Conservation (phyloP, 2,113 vertebrate genomes). For the Pedetes capensis region DNA sequence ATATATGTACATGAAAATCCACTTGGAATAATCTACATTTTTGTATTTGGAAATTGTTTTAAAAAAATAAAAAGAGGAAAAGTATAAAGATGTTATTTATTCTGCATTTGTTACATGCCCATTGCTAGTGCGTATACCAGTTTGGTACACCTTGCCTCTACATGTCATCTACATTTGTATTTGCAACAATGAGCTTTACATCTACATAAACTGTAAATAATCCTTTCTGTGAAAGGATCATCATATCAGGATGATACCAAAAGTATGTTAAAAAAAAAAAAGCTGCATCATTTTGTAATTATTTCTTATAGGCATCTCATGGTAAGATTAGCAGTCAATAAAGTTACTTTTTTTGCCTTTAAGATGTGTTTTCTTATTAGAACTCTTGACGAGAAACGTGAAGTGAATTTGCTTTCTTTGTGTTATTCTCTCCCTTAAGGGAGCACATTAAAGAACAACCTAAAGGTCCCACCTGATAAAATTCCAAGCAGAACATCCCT, state of each 20-base stretch:
- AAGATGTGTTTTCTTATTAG: constrained; percentile 24
- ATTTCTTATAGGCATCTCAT: constrained; percentile 87
- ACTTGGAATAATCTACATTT: constrained; percentile 54
- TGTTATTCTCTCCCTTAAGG: background rate
- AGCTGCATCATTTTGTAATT: constrained; percentile 80
- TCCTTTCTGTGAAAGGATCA: constrained; percentile 97
- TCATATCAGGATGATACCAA: constrained; percentile 73
- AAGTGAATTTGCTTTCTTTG: background rate
- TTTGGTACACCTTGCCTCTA: constrained; percentile 52
- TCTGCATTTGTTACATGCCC: constrained; percentile 61
- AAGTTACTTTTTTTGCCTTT: constrained; percentile 87
- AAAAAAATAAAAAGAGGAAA: constrained; percentile 65
- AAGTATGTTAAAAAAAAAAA: constrained; percentile 60
- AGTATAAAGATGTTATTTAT: constrained; percentile 69
- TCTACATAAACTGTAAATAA: constrained; percentile 76
- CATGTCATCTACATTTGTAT: constrained; percentile 39
- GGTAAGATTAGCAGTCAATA: constrained; percentile 88
- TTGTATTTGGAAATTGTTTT: constrained; percentile 57
- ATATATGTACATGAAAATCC: constrained; percentile 19
- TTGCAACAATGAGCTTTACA: constrained; percentile 78
- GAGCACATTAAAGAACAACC: background rate
- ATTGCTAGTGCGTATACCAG: background rate
- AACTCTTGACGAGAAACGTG: background rate
- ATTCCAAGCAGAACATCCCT: background rate
- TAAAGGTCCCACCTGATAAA: background rate